Conservation (phyloP, 2,888 invertebrate species). For the Eugnorisma glareosa region DNA sequence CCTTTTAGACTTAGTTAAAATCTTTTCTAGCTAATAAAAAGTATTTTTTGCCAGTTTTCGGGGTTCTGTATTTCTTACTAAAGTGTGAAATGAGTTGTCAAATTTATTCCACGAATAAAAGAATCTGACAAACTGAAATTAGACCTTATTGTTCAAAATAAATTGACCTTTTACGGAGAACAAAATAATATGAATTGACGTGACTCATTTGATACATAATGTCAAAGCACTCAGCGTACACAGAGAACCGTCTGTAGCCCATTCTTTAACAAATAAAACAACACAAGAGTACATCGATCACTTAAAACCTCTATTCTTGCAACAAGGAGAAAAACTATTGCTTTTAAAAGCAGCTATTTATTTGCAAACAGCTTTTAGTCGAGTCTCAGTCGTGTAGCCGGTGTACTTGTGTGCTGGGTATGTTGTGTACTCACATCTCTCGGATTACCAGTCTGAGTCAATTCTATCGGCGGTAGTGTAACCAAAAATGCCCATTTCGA, state of each 20-base stretch:
- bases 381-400: constrained; percentile 43
- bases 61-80: too few relatives aligned
- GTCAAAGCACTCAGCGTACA: constrained; percentile 30
- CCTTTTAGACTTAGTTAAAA: not conserved
- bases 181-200: not conserved
- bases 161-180: not conserved
- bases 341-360: constrained; percentile 69
- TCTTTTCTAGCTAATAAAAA: not conserved
- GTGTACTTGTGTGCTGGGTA: constrained; percentile 54
- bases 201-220: not conserved
- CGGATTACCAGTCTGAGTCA: constrained; percentile 66
- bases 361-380: constrained; percentile 70
- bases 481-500: constrained; percentile 16
- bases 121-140: not conserved
- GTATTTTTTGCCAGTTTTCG: not conserved
- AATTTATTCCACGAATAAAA: not conserved
- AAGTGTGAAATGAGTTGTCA: not conserved
- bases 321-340: constrained; percentile 61
- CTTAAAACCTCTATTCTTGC: constrained; percentile 55
- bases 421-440: constrained; percentile 65
- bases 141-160: not conserved
- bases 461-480: constrained; percentile 51
- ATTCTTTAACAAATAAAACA: constrained; percentile 44
- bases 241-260: constrained; percentile 20
- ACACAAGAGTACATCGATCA: constrained; percentile 54